Percentiles rank a stretch among this genome's conserved stretches.
Conservation (phyloP, 2,113 vertebrate species). For the Myrmophylax atrothorax region DNA sequence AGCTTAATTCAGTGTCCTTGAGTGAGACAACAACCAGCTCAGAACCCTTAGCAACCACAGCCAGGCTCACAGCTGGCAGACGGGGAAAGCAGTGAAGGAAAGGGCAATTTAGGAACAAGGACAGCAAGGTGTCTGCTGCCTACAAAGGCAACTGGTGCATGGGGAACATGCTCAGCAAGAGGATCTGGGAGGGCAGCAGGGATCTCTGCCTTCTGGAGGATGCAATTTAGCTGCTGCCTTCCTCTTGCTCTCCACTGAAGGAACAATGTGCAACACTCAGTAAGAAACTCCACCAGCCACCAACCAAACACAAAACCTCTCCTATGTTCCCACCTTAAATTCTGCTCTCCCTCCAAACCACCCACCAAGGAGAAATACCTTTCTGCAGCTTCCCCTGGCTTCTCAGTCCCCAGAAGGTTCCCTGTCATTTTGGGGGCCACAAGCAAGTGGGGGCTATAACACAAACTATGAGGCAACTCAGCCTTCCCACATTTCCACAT, state of each 20-base stretch:
- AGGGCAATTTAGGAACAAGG: neutral
- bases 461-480: neutral
- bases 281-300: neutral
- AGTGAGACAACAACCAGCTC: neutral
- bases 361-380: neutral
- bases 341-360: neutral
- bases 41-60: neutral
- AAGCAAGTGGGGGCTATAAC: neutral
- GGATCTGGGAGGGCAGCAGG: neutral
- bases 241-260: neutral
- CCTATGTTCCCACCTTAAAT: accelerated
- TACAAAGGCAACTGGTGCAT: neutral
- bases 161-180: neutral
- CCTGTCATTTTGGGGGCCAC: neutral
- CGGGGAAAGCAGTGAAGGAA: accelerated
- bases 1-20: slow-evolving; percentile 57
- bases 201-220: neutral
- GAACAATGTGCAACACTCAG: neutral
- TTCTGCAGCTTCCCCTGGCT: neutral
- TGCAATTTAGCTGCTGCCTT: neutral
- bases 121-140: neutral
- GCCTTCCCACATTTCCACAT: accelerated
- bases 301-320: accelerated
- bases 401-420: neutral
- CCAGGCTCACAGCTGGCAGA: neutral